These are phyloP conservation scores for Ferrisia virgata DNA, from an alignment of 2,888 invertebrate genomes.

Conservation along the genomic window DNA sequence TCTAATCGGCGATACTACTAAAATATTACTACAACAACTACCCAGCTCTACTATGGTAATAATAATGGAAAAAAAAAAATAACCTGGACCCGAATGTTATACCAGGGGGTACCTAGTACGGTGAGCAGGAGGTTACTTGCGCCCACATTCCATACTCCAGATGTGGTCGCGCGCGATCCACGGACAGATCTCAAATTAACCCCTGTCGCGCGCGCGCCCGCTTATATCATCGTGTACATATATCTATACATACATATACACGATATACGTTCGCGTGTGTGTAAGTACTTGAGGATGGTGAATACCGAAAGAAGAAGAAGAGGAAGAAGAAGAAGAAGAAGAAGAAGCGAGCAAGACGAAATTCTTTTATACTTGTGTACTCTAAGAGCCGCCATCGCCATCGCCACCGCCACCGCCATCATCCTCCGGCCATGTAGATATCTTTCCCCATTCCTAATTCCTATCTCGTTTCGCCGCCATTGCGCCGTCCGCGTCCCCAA, in stretches of 20 bases:
- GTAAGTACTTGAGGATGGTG: too few species aligned
- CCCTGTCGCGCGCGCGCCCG: constrained; percentile 39
- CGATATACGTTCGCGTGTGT: not conserved
- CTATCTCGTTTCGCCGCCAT: not conserved
- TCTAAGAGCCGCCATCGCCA: not conserved
- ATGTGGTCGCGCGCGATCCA: constrained; percentile 38
- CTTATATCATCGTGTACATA: not conserved
- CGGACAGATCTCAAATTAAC: constrained; percentile 26
- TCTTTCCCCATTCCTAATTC: not conserved
- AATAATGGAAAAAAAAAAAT: not conserved
- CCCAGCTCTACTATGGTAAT: too few species aligned
- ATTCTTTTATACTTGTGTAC: not conserved
- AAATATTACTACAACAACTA: not conserved
- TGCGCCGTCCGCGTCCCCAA: too few species aligned
- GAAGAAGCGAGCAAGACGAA: not conserved
- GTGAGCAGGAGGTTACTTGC: not conserved
- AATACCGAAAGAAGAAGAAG: too few species aligned
- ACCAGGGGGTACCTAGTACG: not conserved
- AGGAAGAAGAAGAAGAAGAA: too few species aligned
- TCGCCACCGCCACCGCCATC: not conserved
- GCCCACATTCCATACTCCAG: constrained; percentile 42
- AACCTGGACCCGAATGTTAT: not conserved
- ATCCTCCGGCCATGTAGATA: not conserved
- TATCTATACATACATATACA: too few species aligned
- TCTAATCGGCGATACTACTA: not conserved